Conservation (phyloP, 2,113 vertebrate genomes). For the Gymnarchus niloticus region DNA sequence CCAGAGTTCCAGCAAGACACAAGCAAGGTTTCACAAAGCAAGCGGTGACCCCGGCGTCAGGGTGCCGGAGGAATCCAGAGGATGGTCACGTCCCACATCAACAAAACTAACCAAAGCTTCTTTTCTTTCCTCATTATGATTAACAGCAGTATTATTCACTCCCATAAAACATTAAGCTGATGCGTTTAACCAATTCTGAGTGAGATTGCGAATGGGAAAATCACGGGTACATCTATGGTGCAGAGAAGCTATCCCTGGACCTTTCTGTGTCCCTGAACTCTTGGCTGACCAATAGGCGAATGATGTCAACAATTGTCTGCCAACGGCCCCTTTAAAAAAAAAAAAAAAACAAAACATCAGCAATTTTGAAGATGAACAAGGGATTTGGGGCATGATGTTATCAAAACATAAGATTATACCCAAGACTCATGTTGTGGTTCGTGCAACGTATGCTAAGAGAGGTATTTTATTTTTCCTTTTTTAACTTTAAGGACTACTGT, state of each 20-base stretch:
- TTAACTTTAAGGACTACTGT: background rate
- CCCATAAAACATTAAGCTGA: background rate
- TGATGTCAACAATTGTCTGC: background rate
- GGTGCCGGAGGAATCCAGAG: background rate
- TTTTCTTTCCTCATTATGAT: background rate
- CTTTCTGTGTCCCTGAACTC: background rate
- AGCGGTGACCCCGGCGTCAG: background rate
- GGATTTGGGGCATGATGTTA: conserved; percentile 42
- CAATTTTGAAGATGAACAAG: conserved; percentile 32
- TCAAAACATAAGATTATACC: conserved; percentile 41
- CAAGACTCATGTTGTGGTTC: conserved; percentile 32
- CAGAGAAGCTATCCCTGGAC: background rate
- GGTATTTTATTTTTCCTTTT: conserved; percentile 41
- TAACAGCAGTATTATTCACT: background rate
- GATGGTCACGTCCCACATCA: background rate
- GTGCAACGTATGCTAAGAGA: conserved; percentile 30
- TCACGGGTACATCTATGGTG: conserved; percentile 27
- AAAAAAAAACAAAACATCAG: background rate
- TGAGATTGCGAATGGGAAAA: background rate
- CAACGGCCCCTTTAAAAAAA: background rate
- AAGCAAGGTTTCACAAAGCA: background rate
- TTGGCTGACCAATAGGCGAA: conserved; percentile 23
- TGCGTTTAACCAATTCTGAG: background rate
- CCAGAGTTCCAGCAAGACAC: background rate
- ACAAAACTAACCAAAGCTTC: background rate